Evolutionary conservation across 2,888 invertebrate species (phyloP).

Genomic region (Brassicogethes aeneus): DNA sequence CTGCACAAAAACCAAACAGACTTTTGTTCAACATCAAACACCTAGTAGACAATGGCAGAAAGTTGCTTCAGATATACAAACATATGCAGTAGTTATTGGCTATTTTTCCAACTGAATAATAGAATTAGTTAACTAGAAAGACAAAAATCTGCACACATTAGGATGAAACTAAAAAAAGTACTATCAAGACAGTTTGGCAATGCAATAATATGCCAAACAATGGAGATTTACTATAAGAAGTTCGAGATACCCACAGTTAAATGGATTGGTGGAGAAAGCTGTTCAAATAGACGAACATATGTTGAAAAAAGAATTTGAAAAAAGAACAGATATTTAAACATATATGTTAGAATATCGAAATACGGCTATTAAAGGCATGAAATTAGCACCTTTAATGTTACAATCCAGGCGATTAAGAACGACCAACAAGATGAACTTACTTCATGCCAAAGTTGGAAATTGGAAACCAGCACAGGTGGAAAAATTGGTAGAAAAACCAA

Average conservation of each 20-base stretch:
- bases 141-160: slow-evolving; percentile 10
- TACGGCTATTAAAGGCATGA: slow-evolving; percentile 1
- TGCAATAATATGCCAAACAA: slow-evolving; percentile 13
- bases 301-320: slow-evolving; percentile 9
- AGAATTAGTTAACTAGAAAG: slow-evolving; percentile 13
- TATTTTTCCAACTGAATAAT: slow-evolving; percentile 21
- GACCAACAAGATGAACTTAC: background rate
- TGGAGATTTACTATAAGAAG: slow-evolving; percentile 17
- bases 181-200: slow-evolving; percentile 14
- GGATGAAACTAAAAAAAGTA: slow-evolving; percentile 13
- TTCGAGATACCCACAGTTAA: slow-evolving; percentile 15
- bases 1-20: background rate
- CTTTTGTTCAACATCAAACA: slow-evolving; percentile 4
- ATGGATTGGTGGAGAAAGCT: slow-evolving; percentile 19
- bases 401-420: background rate
- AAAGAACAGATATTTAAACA: slow-evolving; percentile 1
- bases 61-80: slow-evolving; percentile 8
- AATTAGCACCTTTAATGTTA: background rate
- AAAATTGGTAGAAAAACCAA: background rate
- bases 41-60: slow-evolving; percentile 7
- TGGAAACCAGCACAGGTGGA: background rate
- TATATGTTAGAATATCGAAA: slow-evolving; percentile 2
- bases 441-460: background rate
- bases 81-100: slow-evolving; percentile 16
- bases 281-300: slow-evolving; percentile 15